Evolutionary conservation across 2,888 invertebrate species (phyloP).

Genomic region (Hirtodrosophila trivittata): DNA sequence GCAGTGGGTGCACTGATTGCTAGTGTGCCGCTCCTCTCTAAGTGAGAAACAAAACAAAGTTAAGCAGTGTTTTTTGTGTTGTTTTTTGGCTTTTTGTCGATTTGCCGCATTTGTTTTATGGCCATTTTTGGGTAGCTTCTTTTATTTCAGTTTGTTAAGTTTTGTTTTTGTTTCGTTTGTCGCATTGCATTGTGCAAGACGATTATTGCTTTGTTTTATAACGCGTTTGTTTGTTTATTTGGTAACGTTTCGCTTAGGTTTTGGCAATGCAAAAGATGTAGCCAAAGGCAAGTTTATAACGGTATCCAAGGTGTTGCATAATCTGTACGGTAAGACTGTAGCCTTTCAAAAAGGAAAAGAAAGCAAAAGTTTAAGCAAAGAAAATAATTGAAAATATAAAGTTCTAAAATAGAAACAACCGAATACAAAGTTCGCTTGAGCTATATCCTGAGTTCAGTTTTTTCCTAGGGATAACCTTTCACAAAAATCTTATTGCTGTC

Average conservation of each 20-base stretch:
- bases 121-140: slow-evolving; percentile 78
- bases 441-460: neutral
- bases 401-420: no score
- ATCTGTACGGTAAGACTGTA: slow-evolving; percentile 7
- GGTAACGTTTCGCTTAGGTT: slow-evolving; percentile 20
- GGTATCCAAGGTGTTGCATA: slow-evolving; percentile 46
- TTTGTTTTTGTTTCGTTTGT: slow-evolving; percentile 37
- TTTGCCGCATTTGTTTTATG: slow-evolving; percentile 60
- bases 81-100: slow-evolving; percentile 32
- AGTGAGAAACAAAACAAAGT: slow-evolving; percentile 65
- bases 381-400: slow-evolving; percentile 6
- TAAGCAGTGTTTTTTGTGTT: slow-evolving; percentile 32
- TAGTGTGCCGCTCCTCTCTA: slow-evolving; percentile 54
- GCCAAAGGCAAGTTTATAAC: slow-evolving; percentile 24
- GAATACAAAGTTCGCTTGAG: no score
- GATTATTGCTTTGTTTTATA: slow-evolving; percentile 46
- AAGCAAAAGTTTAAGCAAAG: no score
- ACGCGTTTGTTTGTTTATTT: slow-evolving; percentile 40
- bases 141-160: slow-evolving; percentile 38
- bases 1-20: slow-evolving; percentile 72
- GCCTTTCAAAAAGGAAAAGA: no score
- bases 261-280: slow-evolving; percentile 21
- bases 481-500: slow-evolving; percentile 37
- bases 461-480: slow-evolving; percentile 20
- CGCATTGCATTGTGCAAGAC: slow-evolving; percentile 63